Conservation (phyloP, 2,888 invertebrate species). For the Polydesmus complanatus region DNA sequence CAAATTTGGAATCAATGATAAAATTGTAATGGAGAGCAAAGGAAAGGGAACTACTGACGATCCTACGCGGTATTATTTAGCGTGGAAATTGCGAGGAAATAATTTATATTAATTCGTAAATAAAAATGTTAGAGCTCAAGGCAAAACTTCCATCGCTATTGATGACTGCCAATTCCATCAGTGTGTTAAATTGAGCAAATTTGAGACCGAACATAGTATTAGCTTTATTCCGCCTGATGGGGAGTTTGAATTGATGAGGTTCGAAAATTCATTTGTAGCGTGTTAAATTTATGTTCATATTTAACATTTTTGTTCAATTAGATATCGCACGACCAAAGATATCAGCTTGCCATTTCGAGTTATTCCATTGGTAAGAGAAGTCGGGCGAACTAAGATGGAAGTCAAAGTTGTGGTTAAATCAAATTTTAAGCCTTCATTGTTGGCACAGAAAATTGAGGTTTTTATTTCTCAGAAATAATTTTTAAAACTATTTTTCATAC, state of each 20-base stretch:
- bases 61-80: slow-evolving; percentile 11
- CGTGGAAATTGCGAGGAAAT: background rate
- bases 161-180: slow-evolving; percentile 99
- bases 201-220: slow-evolving; percentile 99
- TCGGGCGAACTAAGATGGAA: slow-evolving; percentile 98
- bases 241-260: slow-evolving; percentile 99
- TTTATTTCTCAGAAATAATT: no score
- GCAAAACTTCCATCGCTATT: slow-evolving; percentile 97
- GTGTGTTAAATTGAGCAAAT: slow-evolving; percentile 98
- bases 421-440: slow-evolving; percentile 93
- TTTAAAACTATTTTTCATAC: background rate
- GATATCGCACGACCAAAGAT: slow-evolving; percentile 98
- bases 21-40: slow-evolving; percentile 83
- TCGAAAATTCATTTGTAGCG: slow-evolving; percentile 19
- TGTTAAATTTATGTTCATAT: background rate
- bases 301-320: slow-evolving; percentile 30
- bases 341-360: slow-evolving; percentile 98
- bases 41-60: slow-evolving; percentile 19
- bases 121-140: slow-evolving; percentile 38
- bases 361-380: slow-evolving; percentile 94
- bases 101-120: background rate
- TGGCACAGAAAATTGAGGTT: slow-evolving; percentile 99
- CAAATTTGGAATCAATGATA: slow-evolving; percentile 98
- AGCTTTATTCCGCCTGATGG: slow-evolving; percentile 99
- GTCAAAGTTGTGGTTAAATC: slow-evolving; percentile 98